Evolutionary conservation across 2,888 invertebrate genomes (phyloP).

Genomic region (Chironomus tentans): DNA sequence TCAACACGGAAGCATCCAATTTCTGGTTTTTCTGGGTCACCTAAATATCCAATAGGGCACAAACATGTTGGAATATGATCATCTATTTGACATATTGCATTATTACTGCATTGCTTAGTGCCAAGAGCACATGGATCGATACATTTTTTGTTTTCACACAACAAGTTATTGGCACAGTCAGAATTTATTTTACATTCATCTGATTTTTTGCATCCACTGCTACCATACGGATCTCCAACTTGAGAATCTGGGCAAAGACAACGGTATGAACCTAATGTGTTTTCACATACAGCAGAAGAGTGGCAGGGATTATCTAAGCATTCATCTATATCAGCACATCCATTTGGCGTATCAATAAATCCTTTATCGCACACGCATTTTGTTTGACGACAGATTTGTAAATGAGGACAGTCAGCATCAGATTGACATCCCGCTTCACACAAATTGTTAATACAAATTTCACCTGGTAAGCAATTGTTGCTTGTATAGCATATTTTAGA

Average conservation of each 20-base stretch:
- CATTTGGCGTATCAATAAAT: constrained; percentile 60
- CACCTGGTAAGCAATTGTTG: constrained; percentile 82
- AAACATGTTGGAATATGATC: constrained; percentile 58
- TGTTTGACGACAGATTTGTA: constrained; percentile 65
- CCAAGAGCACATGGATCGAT: constrained; percentile 66
- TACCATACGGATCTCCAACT: constrained; percentile 60
- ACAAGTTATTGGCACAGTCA: constrained; percentile 66
- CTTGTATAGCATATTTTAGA: constrained; percentile 81
- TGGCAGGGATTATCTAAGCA: constrained; percentile 73
- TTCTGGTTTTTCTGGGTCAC: constrained; percentile 64
- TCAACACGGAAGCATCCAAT: constrained; percentile 85
- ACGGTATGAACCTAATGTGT: constrained; percentile 68
- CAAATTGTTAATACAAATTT: constrained; percentile 73
- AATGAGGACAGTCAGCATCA: constrained; percentile 68
- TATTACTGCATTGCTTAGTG: constrained; percentile 59
- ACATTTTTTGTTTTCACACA: constrained; percentile 68
- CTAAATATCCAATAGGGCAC: constrained; percentile 73
- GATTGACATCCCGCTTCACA: constrained; percentile 76
- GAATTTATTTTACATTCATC: constrained; percentile 64
- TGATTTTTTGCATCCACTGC: constrained; percentile 68
- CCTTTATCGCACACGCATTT: constrained; percentile 72
- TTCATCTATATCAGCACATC: constrained; percentile 77
- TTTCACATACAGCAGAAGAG: constrained; percentile 66
- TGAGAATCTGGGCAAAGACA: constrained; percentile 72
- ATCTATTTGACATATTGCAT: constrained; percentile 64